Conservation (phyloP, 2,888 invertebrate genomes). For the Tipula vernalis region DNA sequence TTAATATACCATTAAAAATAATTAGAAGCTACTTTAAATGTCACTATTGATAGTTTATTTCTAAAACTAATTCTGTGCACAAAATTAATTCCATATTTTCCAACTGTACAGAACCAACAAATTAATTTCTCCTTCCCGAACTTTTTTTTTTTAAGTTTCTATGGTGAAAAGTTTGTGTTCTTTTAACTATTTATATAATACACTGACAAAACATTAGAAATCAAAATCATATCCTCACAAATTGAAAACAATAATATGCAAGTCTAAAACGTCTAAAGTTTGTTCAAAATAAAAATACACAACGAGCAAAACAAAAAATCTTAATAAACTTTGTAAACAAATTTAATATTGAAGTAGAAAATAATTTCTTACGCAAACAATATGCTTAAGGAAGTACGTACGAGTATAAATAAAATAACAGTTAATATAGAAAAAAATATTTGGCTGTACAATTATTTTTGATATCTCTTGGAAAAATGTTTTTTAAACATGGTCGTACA, state of each 20-base stretch:
- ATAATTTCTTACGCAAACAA: background rate
- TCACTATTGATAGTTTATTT: background rate
- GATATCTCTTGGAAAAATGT: background rate
- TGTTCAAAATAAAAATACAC: background rate
- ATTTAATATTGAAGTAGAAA: background rate
- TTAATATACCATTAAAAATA: too few species aligned
- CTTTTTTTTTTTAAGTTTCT: background rate
- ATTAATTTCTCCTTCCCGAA: background rate
- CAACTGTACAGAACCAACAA: background rate
- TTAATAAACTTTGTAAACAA: background rate
- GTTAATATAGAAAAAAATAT: background rate
- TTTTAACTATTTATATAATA: background rate
- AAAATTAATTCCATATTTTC: background rate
- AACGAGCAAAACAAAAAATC: background rate
- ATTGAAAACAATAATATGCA: background rate
- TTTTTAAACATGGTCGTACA: background rate
- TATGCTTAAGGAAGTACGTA: background rate
- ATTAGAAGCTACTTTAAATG: background rate
- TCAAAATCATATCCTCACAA: background rate
- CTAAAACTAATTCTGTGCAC: background rate
- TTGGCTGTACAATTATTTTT: background rate
- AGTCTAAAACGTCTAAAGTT: background rate
- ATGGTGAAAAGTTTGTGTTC: background rate
- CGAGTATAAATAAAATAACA: background rate
- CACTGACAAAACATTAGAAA: background rate